These are phyloP conservation scores for Drosophila malerkotliana DNA, from an alignment of 1,140 invertebrate species.

Conservation along the genomic window DNA sequence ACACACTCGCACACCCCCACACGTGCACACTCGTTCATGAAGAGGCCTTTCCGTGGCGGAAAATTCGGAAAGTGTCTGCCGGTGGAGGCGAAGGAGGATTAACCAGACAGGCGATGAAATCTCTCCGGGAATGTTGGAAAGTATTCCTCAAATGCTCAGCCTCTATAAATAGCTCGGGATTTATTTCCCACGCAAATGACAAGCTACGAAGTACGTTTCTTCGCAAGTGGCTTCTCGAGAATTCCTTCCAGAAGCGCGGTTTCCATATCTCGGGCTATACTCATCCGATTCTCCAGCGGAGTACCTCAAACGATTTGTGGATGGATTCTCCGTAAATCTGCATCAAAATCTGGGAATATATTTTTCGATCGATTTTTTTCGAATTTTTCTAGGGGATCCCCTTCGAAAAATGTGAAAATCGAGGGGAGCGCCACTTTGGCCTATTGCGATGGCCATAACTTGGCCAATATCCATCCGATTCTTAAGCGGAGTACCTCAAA, in stretches of 20 bases:
- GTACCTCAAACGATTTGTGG: too few relatives aligned
- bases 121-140: conserved; percentile 1
- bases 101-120: conserved; percentile 47
- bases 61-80: conserved; percentile 15
- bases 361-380: too few relatives aligned
- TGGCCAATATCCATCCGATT: background rate
- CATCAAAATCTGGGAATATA: too few relatives aligned
- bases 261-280: too few relatives aligned
- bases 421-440: background rate
- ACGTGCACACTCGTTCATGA: conserved; percentile 22
- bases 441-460: background rate
- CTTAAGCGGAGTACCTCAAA: too few relatives aligned
- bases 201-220: background rate
- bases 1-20: conserved; percentile 19
- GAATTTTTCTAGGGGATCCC: too few relatives aligned
- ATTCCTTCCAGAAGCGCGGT: background rate
- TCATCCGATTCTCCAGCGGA: background rate
- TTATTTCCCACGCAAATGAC: conserved; percentile 3
- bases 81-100: conserved; percentile 3
- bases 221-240: background rate
- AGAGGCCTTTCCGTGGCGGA: conserved; percentile 12
- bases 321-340: too few relatives aligned
- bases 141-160: conserved; percentile 1
- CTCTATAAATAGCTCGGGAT: conserved; percentile 20
- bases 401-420: background rate